Conservation (phyloP, 2,888 invertebrate species). For the Tenodera sinensis region DNA sequence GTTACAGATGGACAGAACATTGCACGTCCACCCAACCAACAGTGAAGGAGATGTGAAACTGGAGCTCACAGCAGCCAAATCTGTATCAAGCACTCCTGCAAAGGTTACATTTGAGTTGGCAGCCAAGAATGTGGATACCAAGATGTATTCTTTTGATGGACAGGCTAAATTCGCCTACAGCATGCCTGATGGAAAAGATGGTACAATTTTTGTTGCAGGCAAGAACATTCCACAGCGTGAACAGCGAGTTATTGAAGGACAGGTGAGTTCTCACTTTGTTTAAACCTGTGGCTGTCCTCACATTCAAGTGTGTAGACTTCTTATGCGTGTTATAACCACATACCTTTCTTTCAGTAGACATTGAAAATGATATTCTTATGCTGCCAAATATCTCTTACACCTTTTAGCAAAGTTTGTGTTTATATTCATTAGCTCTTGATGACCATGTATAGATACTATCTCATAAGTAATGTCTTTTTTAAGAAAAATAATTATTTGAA, state of each 20-base stretch:
- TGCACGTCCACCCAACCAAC: slow-evolving; percentile 21
- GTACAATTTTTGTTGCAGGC: slow-evolving; percentile 42
- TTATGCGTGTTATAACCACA: no score
- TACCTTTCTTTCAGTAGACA: no score
- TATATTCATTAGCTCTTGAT: no score
- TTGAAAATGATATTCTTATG: no score
- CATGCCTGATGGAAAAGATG: slow-evolving; percentile 48
- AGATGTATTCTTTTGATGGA: slow-evolving; percentile 45
- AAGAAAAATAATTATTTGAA: no score
- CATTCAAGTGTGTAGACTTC: no score
- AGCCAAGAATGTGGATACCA: slow-evolving; percentile 40
- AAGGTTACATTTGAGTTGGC: slow-evolving; percentile 28
- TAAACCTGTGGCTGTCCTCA: no score
- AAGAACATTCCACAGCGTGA: slow-evolving; percentile 44
- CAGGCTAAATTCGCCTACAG: slow-evolving; percentile 46
- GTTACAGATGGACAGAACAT: slow-evolving; percentile 35
- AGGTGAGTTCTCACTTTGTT: neutral
- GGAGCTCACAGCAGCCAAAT: neutral
- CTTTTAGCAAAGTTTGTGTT: no score
- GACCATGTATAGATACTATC: no score
- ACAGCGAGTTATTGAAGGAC: slow-evolving; percentile 35
- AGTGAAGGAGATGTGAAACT: slow-evolving; percentile 14
- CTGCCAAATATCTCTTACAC: no score
- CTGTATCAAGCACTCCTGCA: neutral
- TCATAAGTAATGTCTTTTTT: no score